Conservation (phyloP, 2,888 invertebrate genomes). For the Chrysina gloriosa region DNA sequence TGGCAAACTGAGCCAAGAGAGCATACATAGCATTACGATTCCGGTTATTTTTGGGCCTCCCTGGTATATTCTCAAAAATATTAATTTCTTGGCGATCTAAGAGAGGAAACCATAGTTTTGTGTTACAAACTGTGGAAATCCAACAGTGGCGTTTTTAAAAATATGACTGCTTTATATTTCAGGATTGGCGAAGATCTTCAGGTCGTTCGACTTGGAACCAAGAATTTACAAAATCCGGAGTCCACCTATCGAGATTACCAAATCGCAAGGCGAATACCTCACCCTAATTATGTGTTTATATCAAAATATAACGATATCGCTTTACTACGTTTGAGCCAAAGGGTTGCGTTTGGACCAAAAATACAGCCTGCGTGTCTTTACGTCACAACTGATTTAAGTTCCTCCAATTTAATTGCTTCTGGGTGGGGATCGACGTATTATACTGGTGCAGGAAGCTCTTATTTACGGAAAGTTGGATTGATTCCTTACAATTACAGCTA, state of each 20-base stretch:
- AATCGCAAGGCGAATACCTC: conserved; percentile 57
- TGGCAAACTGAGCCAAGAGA: too few relatives aligned
- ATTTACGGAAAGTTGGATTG: conserved; percentile 65
- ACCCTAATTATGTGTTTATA: conserved; percentile 63
- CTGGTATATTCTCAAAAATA: too few relatives aligned
- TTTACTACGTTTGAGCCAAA: conserved; percentile 62
- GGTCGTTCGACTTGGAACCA: conserved; percentile 64
- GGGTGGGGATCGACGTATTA: conserved; percentile 65
- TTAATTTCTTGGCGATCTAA: too few relatives aligned
- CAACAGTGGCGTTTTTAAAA: too few relatives aligned
- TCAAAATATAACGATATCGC: conserved; percentile 68
- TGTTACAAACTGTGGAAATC: too few relatives aligned
- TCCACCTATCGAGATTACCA: conserved; percentile 53
- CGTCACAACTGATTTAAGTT: conserved; percentile 45
- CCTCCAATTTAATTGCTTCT: conserved; percentile 59
- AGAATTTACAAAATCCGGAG: conserved; percentile 50
- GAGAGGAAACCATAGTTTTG: too few relatives aligned
- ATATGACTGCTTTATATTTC: not conserved
- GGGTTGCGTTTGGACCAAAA: conserved; percentile 60
- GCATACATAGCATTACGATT: too few relatives aligned
- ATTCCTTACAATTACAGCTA: conserved; percentile 53
- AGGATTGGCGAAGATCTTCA: conserved; percentile 58
- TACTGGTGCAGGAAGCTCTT: conserved; percentile 52
- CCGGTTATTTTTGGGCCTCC: too few relatives aligned
- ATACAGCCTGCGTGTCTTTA: conserved; percentile 67